Percentiles rank a stretch among this genome's conserved stretches.
These are phyloP conservation scores for Lamprologus speciosus DNA, from an alignment of 2,113 vertebrate species.

Conservation along the genomic window DNA sequence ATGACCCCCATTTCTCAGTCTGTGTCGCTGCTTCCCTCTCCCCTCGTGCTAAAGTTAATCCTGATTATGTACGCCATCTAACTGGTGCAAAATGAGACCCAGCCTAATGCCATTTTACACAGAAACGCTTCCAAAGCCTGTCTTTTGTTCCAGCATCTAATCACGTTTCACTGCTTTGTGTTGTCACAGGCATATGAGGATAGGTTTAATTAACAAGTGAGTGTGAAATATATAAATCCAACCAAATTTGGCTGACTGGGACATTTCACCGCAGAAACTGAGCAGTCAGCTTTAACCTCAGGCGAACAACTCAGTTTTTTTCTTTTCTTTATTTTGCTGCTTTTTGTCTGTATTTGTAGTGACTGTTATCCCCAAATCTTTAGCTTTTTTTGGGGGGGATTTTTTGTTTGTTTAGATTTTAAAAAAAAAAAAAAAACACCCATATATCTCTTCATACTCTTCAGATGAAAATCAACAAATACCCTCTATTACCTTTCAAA, in stretches of 20 bases:
- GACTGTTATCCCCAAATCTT: not conserved
- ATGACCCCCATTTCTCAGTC: not conserved
- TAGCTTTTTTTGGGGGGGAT: not conserved
- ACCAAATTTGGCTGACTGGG: not conserved
- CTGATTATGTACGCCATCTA: conserved; percentile 60
- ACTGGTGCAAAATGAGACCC: conserved; percentile 48
- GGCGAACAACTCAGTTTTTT: not conserved
- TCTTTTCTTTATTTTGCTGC: not conserved
- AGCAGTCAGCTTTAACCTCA: not conserved
- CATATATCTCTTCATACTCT: not conserved
- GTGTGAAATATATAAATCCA: conserved; percentile 32
- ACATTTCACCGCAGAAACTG: not conserved
- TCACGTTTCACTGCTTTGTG: conserved; percentile 47
- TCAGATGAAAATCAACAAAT: not conserved
- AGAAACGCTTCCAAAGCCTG: conserved; percentile 51
- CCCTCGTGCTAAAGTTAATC: conserved; percentile 60
- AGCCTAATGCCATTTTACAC: conserved; percentile 52
- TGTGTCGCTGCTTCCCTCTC: not conserved
- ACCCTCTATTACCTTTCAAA: not conserved
- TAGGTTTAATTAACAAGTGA: conserved; percentile 44
- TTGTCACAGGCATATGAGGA: conserved; percentile 4
- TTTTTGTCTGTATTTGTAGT: not conserved
- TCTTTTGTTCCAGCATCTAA: conserved; percentile 55
- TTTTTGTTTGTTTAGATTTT: not conserved
- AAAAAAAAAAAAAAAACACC: not conserved